These are phyloP conservation scores for Isotomurus palustris DNA, from an alignment of 2,888 invertebrate species.

Conservation along the genomic window DNA sequence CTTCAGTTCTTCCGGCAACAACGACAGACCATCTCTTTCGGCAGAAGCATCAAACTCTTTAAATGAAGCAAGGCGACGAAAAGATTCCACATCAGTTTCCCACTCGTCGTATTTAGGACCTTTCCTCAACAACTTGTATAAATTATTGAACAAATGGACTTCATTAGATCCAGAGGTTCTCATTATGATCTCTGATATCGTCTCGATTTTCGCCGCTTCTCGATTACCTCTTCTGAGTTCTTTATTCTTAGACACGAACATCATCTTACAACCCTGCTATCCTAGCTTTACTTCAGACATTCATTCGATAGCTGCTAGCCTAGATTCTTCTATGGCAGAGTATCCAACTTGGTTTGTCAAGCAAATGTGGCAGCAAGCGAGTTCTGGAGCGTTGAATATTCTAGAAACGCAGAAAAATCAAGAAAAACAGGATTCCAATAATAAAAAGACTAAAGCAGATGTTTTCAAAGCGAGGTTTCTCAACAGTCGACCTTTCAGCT, in stretches of 20 bases:
- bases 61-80: not conserved
- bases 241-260: slow-evolving; percentile 33
- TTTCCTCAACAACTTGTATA: slow-evolving; percentile 36
- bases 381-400: too few relatives aligned
- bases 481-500: not conserved
- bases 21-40: too few relatives aligned
- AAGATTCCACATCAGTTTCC: not conserved
- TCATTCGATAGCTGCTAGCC: slow-evolving; percentile 27
- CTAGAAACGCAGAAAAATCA: too few relatives aligned
- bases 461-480: not conserved
- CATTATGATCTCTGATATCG: slow-evolving; percentile 33
- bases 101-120: slow-evolving; percentile 42
- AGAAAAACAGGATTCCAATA: too few relatives aligned
- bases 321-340: slow-evolving; percentile 31
- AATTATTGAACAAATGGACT: slow-evolving; percentile 33
- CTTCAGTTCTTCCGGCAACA: not conserved
- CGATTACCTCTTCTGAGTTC: slow-evolving; percentile 40
- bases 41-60: not conserved
- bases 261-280: slow-evolving; percentile 41
- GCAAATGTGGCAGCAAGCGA: slow-evolving; percentile 20
- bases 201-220: slow-evolving; percentile 38
- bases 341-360: slow-evolving; percentile 25
- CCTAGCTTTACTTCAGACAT: slow-evolving; percentile 33
- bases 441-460: too few relatives aligned
- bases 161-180: slow-evolving; percentile 30